These are phyloP conservation scores for Lethocerus indicus DNA, from an alignment of 1,140 invertebrate species.

Conservation along the genomic window DNA sequence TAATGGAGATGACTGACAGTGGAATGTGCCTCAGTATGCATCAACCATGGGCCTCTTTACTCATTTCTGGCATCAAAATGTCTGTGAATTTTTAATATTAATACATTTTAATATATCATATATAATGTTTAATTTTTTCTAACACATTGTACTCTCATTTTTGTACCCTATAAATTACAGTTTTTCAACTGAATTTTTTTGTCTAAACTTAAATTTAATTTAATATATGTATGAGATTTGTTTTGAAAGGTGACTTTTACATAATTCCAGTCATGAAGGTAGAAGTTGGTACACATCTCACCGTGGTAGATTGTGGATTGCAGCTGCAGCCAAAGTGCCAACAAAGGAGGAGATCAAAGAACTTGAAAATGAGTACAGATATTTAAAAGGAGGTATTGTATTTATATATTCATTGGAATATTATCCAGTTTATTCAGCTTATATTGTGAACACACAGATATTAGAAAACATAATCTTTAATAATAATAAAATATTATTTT, in stretches of 20 bases:
- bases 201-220: neutral
- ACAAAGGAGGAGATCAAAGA: constrained; percentile 46
- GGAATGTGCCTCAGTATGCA: constrained; percentile 86
- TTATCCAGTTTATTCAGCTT: neutral
- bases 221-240: neutral
- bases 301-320: constrained; percentile 87
- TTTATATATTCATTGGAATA: neutral
- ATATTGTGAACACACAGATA: neutral
- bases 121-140: neutral
- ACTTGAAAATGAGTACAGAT: constrained; percentile 52
- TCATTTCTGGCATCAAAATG: constrained; percentile 84
- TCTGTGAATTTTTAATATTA: constrained; percentile 27
- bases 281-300: constrained; percentile 83
- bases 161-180: too few species aligned
- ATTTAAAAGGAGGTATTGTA: constrained; percentile 17
- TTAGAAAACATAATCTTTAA: neutral
- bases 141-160: too few species aligned
- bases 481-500: neutral
- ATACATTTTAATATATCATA: neutral
- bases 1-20: constrained; percentile 75
- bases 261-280: constrained; percentile 65
- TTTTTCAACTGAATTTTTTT: neutral
- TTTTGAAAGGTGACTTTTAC: neutral
- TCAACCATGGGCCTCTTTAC: constrained; percentile 87
- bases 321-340: constrained; percentile 61